Percentiles rank a stretch among this genome's conserved stretches.
Evolutionary conservation across 2,113 vertebrate genomes (phyloP).

Genomic region (Cyanoramphus novaezelandiae): DNA sequence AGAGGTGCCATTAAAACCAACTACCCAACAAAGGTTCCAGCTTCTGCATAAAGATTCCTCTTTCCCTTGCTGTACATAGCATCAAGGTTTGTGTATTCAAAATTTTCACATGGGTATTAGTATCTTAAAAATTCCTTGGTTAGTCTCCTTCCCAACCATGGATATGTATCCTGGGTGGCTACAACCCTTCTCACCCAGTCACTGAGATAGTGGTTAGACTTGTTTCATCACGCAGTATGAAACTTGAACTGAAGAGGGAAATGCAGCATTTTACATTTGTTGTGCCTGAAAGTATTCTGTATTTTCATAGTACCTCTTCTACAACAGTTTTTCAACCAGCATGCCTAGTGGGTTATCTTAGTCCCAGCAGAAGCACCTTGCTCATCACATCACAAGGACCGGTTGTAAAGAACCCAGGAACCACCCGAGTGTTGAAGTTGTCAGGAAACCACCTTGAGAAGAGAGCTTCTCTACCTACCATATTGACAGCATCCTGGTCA

Average conservation of each 20-base stretch:
- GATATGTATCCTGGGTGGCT: not conserved
- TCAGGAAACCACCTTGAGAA: not conserved
- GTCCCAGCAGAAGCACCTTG: not conserved
- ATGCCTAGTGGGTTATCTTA: not conserved
- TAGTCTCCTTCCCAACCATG: not conserved
- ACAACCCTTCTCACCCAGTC: not conserved
- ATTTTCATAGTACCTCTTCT: not conserved
- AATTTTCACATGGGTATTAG: not conserved
- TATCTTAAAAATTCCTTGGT: not conserved
- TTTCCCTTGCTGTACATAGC: not conserved
- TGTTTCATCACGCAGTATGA: rapidly evolving
- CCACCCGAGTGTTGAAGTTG: rapidly evolving
- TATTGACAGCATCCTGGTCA: slow-evolving; percentile 94
- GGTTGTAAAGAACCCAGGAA: not conserved
- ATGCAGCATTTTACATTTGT: not conserved
- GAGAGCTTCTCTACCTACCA: slow-evolving; percentile 81
- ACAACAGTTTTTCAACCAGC: not conserved
- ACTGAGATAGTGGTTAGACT: not conserved
- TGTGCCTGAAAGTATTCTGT: not conserved
- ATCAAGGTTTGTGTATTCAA: not conserved
- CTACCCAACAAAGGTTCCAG: not conserved
- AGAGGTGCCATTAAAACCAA: not conserved
- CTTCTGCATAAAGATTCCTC: not conserved
- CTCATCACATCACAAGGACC: not conserved
- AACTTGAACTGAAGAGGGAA: not conserved